phyloP scores from a whole-genome alignment of 2,888 invertebrate genomes.

The Poecilobothrus nobilitatus region DNA sequence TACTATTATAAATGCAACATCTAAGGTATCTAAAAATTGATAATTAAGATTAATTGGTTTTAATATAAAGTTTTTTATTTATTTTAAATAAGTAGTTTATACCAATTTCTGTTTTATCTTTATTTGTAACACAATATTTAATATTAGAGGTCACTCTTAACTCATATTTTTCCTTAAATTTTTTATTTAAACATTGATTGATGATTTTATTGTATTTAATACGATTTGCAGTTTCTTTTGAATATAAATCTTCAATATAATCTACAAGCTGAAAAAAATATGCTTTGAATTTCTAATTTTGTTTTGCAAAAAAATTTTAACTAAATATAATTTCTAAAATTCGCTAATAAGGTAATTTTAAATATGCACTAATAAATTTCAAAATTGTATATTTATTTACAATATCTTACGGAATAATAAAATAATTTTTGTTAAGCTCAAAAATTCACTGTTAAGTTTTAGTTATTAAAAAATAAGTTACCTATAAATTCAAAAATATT shows the following conservation, averaged over 20 bases:
- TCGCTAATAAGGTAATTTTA: no score
- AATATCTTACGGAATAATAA: no score
- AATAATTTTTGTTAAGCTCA: no score
- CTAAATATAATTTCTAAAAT: no score
- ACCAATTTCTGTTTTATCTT: constrained; percentile 25
- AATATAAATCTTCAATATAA: constrained; percentile 25
- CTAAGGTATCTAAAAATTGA: background rate
- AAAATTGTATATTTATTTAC: no score
- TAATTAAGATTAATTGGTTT: background rate
- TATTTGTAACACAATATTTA: constrained; percentile 33
- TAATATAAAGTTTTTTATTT: background rate
- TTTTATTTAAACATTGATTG: constrained; percentile 33
- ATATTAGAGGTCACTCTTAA: constrained; percentile 30
- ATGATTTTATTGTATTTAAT: constrained; percentile 28
- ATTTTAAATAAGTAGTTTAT: constrained; percentile 14
- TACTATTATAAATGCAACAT: background rate
- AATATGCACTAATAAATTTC: no score
- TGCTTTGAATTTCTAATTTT: background rate
- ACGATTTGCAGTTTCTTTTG: constrained; percentile 27
- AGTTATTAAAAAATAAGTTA: no score
- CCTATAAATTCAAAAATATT: no score
- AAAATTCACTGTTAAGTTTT: no score
- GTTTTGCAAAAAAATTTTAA: no score
- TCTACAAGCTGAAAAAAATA: background rate
- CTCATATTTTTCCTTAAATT: constrained; percentile 26